Base-by-base conservation (phyloP, 2,888 invertebrate species). In the Heteromyza rotundicornis region DNA sequence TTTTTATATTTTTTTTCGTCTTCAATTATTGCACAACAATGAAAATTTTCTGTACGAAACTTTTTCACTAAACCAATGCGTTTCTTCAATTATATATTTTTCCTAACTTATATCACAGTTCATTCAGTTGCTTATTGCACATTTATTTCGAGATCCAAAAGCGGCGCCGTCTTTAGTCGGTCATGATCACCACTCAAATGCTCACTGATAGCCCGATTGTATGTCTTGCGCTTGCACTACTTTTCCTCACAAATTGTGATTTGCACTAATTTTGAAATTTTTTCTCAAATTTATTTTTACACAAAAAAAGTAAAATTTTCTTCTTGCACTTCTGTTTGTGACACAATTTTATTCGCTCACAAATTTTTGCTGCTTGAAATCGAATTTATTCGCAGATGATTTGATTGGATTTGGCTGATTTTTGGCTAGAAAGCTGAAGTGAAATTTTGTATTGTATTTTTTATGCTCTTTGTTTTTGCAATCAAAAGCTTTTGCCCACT, bases 121-220 rank as follows among this genome's bases (percentile, higher is more conserved):
- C 56, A n/a, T 32, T 53, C 47, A 47, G 10, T 51, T 20, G 23
- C n/a, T 22, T 51, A 19, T 23, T 32, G 32, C 12, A 32, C 12
- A 8, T 32, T 32, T 32, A 23, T 22, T 51, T 19, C 16, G 51
- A 51, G 17, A 19, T 49, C 14, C 27, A 27, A 27, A 5, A 10
- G 27, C 10, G 5, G 5, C 7, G 40, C 40, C 10, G 14, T 40
- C 68, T 72, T 71, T 74, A 79, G 68, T 77, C 77, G 80, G 79
- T 80, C 80, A 81, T 80, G 79, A 81, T 78, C 80, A 79, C 68
- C 67, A 62, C 64, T 54, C 56, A 52, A 49, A 54, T 40, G 40
- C 40, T 7, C 16, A n/a, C 40, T n/a, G 16, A 40, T 40, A 40
- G 5, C 40, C 14, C 16, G 40, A 32, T 27, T 27, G 27, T 7